These are phyloP conservation scores for Polydrusus tereticollis DNA, from an alignment of 2,888 invertebrate species.

Conservation along the genomic window DNA sequence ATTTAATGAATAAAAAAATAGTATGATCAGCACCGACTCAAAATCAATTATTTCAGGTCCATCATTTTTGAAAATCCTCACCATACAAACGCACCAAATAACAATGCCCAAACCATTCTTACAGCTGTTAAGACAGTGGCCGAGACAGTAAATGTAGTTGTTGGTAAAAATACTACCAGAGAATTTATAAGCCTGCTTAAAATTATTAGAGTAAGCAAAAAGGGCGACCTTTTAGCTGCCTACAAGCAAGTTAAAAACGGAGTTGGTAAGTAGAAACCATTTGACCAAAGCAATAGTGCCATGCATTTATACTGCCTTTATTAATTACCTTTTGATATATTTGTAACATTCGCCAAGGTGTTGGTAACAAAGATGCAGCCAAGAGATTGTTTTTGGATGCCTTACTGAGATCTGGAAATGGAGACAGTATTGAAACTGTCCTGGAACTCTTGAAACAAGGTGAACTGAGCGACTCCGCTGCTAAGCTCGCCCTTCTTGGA, in stretches of 20 bases:
- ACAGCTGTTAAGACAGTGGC: constrained; percentile 74
- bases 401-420: constrained; percentile 83
- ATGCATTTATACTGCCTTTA: not conserved
- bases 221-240: constrained; percentile 78
- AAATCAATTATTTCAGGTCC: constrained; percentile 65
- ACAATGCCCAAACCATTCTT: constrained; percentile 72
- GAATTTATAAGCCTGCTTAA: constrained; percentile 76
- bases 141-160: constrained; percentile 72
- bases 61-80: constrained; percentile 83
- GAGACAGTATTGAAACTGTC: constrained; percentile 80
- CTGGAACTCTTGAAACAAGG: constrained; percentile 77
- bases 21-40: too few relatives aligned
- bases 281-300: too few relatives aligned
- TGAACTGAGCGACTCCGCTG: constrained; percentile 72
- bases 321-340: not conserved
- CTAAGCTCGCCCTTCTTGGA: constrained; percentile 76
- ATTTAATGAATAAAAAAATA: too few relatives aligned
- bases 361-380: constrained; percentile 63
- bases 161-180: constrained; percentile 77
- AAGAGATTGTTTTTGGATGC: constrained; percentile 86
- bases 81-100: constrained; percentile 66
- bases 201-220: constrained; percentile 75
- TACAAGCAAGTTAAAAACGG: constrained; percentile 71
- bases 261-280: constrained; percentile 37
- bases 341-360: constrained; percentile 10